Conservation (phyloP, 2,797 vertebrate species). For the Notolepis coatsorum region DNA sequence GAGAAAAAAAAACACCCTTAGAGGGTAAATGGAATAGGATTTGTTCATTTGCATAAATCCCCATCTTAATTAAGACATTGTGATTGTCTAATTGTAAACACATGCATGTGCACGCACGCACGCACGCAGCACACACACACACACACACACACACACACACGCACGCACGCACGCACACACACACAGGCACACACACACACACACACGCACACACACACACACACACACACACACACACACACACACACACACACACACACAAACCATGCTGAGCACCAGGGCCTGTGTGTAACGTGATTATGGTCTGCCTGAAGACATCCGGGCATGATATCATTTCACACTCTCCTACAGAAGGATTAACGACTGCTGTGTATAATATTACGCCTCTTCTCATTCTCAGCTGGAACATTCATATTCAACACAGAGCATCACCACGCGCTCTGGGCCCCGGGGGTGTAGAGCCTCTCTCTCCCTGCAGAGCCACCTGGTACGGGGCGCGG, state of each 20-base stretch:
- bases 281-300: conserved; percentile 72
- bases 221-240: conserved; percentile 1
- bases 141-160: conserved; percentile 3
- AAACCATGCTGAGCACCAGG: conserved; percentile 35
- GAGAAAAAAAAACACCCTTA: conserved; percentile 31
- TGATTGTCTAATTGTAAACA: conserved; percentile 40
- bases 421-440: too few species aligned
- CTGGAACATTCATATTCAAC: conserved; percentile 18
- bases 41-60: conserved; percentile 66
- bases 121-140: neutral
- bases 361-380: conserved; percentile 12
- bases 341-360: conserved; percentile 66
- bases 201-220: too few species aligned
- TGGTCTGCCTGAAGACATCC: conserved; percentile 62
- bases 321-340: conserved; percentile 67
- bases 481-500: too few species aligned
- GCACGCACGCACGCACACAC: conserved; percentile 25
- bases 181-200: conserved; percentile 11
- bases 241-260: conserved; percentile 11
- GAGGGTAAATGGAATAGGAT: conserved; percentile 40
- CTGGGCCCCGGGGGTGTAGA: neutral
- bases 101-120: neutral
- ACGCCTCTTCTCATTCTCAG: conserved; percentile 15
- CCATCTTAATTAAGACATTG: conserved; percentile 75
- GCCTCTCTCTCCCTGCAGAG: too few species aligned